Conservation (phyloP, 2,888 invertebrate species). For the Rotaria magnacalcarata region DNA sequence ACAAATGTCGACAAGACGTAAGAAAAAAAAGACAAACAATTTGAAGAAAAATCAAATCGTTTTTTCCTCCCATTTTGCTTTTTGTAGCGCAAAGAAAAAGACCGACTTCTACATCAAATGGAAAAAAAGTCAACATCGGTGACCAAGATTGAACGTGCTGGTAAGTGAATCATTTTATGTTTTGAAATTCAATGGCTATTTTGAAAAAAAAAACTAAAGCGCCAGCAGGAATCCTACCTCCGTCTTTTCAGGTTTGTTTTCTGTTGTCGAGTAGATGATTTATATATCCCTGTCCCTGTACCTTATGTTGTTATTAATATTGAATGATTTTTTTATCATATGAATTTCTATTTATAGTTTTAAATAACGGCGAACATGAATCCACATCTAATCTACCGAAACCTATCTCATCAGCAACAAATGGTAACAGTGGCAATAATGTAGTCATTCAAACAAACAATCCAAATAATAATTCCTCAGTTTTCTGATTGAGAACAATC, state of each 20-base stretch:
- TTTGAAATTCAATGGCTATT: neutral
- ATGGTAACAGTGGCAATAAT: neutral
- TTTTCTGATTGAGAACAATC: neutral
- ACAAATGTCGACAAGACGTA: constrained; percentile 23
- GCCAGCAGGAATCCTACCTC: neutral
- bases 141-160: neutral
- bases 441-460: neutral
- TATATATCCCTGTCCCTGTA: neutral
- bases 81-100: neutral
- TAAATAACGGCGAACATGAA: neutral
- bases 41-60: too few relatives aligned
- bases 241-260: neutral
- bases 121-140: neutral
- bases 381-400: neutral
- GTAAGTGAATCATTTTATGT: neutral
- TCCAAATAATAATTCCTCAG: neutral
- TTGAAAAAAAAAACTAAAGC: neutral
- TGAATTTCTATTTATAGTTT: neutral
- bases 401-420: too few relatives aligned
- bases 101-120: neutral
- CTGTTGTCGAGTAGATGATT: neutral
- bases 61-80: too few relatives aligned
- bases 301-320: neutral
- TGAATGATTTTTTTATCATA: neutral
- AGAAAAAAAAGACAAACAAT: too few relatives aligned